Base-by-base conservation (phyloP, 2,113 vertebrate genomes). In the Leptobrachium ailaonicum region DNA sequence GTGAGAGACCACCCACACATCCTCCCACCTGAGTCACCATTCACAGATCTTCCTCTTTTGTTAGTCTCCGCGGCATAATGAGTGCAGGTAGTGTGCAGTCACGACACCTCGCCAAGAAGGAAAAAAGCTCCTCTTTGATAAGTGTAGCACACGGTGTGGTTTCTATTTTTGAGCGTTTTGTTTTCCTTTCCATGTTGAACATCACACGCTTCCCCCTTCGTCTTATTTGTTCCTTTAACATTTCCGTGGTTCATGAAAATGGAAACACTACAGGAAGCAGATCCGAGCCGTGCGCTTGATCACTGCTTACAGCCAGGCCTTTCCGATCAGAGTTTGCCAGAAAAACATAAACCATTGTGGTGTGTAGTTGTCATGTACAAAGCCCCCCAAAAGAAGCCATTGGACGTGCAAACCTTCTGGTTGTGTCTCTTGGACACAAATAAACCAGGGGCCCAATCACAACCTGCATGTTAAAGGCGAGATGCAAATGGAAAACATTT, bases 81-180 rank as follows among this genome's bases (percentile, higher is more conserved):
- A 79, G 71, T n/a, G 60, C 77, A 54, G 77, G 60, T 73, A 72
- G 42, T 63, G 58, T 20, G 77, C 69, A 71, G 76, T 77, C 77
- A 79, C 77, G 77, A 72, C 75, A 58, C 20, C 32, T 45, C 5
- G 44, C 74, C 53, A 6, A 75, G 5, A 13, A 41, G 4, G 5
- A 13, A 41, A 9, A 41, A 76, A 53, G 76, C 12, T 44, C 3
- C 41, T 40, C 54, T 78, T 20, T 79, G 77, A 72, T 20, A 62
- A 66, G 2, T 32, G 3, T 9, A 66, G 66, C 66, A 68, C 42
- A 43, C 66, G n/a, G 43, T 14, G 58, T n/a, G 56, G 13, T 42
- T 72, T 64, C 77, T 79, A 79, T 79, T 79, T 79, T 73, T 79
- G 32, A 8, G 13, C 10, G 32, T 4, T 45, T 54, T 60, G 12